Percentiles rank a stretch among this genome's conserved stretches.
These are phyloP conservation scores for Archilochus colubris DNA, from an alignment of 2,113 vertebrate species.

Conservation along the genomic window DNA sequence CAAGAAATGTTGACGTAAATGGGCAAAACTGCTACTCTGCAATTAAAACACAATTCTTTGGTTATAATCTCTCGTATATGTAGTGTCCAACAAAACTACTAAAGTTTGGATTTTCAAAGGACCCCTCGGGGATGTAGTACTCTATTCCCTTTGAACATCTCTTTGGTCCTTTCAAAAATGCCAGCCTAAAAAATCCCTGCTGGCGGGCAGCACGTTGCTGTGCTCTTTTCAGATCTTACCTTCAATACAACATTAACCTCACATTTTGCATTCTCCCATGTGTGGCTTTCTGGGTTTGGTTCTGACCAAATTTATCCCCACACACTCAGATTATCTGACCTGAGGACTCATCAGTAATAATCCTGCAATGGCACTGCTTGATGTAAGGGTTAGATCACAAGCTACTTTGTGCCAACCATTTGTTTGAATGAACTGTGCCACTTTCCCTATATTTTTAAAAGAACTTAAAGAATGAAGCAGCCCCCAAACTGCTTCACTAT, in stretches of 20 bases:
- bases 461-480: not conserved
- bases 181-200: slow-evolving; percentile 43
- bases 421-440: not conserved
- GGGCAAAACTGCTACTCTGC: slow-evolving; percentile 5
- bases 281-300: not conserved
- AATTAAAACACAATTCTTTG: not conserved
- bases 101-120: slow-evolving; percentile 2
- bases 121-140: not conserved
- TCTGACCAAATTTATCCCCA: not conserved
- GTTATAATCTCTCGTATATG: not conserved
- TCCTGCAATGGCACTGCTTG: not conserved
- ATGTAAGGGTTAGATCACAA: not conserved
- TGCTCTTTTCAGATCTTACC: slow-evolving; percentile 14
- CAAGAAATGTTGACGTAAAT: not conserved
- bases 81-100: not conserved
- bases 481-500: not conserved
- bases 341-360: slow-evolving; percentile 35
- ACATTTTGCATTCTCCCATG: not conserved
- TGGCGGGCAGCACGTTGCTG: not conserved
- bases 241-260: slow-evolving; percentile 12
- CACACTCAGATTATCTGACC: not conserved
- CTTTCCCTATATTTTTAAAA: not conserved
- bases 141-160: slow-evolving; percentile 43
- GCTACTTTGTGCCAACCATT: not conserved
- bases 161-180: not conserved